Percentiles rank a stretch among this genome's conserved stretches.
These are phyloP conservation scores for Tromatobia lineatoria DNA, from an alignment of 2,888 invertebrate genomes.

Conservation along the genomic window DNA sequence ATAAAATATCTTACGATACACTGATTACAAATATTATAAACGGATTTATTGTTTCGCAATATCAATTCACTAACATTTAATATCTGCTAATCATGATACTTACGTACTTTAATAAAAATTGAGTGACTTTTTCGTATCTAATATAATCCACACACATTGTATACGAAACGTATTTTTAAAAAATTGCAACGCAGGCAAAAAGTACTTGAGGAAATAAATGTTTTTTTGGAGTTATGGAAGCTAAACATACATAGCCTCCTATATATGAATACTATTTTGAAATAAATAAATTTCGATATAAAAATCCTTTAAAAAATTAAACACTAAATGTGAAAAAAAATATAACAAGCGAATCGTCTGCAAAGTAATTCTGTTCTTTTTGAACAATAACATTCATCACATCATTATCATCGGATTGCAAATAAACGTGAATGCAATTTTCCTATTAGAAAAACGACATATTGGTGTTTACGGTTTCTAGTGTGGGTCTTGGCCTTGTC, in stretches of 20 bases:
- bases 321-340: neutral
- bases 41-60: too few species aligned
- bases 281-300: too few species aligned
- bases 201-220: too few species aligned
- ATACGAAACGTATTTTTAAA: too few species aligned
- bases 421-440: neutral
- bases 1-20: neutral
- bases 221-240: too few species aligned
- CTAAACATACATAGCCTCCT: too few species aligned
- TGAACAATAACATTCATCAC: neutral
- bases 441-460: neutral
- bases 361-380: neutral
- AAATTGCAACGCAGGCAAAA: too few species aligned
- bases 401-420: neutral
- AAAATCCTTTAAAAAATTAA: too few species aligned
- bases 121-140: too few species aligned
- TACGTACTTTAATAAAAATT: neutral
- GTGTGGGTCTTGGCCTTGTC: slow-evolving; percentile 31
- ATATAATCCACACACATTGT: neutral
- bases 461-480: slow-evolving; percentile 15
- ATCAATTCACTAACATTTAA: too few species aligned
- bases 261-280: too few species aligned
- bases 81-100: neutral
- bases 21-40: neutral
- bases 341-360: neutral